A percentile compares a stretch with the other conserved stretches of the same genome.
phyloP scores from a whole-genome alignment of 2,888 invertebrate genomes.

The Dendrolimus pini region DNA sequence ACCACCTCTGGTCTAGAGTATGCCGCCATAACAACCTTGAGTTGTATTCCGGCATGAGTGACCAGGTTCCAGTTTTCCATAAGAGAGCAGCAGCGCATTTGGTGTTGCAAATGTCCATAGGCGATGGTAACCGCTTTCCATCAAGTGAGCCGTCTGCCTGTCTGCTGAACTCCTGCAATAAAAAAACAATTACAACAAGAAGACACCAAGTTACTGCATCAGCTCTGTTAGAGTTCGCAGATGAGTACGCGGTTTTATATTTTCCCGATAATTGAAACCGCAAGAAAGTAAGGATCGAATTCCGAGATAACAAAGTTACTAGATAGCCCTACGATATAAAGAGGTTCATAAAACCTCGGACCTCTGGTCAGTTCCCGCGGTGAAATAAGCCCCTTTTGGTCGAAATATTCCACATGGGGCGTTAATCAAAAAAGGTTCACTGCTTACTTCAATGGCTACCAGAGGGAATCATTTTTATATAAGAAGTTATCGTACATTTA shows the following conservation, averaged over 20 bases:
- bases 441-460: constrained; percentile 16
- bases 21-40: too few relatives aligned
- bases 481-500: neutral
- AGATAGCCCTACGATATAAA: neutral
- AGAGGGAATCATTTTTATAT: constrained; percentile 18
- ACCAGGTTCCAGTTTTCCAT: too few relatives aligned
- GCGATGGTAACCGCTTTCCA: too few relatives aligned
- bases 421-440: constrained; percentile 31
- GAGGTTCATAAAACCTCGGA: neutral
- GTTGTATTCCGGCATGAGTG: too few relatives aligned
- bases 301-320: neutral
- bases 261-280: too few relatives aligned
- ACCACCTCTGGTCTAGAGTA: too few relatives aligned
- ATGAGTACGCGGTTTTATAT: too few relatives aligned
- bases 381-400: constrained; percentile 23
- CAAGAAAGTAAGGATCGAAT: neutral
- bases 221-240: neutral
- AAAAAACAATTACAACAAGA: neutral
- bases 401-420: constrained; percentile 20
- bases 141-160: too few relatives aligned
- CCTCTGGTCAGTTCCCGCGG: constrained; percentile 1
- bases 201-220: neutral
- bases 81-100: too few relatives aligned
- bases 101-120: too few relatives aligned
- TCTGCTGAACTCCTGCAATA: too few relatives aligned